Conservation (phyloP, 2,888 invertebrate species). For the Coelinius sp. region DNA sequence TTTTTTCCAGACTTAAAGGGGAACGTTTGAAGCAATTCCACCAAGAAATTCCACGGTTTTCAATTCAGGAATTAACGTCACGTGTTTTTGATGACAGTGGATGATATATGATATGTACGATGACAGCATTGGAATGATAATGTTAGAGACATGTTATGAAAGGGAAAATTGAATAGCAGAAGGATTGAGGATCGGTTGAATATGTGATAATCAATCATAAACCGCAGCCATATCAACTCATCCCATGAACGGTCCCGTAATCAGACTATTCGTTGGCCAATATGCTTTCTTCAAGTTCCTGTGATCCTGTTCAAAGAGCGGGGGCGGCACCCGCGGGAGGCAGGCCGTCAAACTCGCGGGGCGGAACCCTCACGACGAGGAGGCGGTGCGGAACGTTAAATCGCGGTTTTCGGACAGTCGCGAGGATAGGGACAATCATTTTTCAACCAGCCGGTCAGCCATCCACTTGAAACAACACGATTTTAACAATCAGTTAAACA, state of each 20-base stretch:
- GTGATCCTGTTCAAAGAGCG: slow-evolving; percentile 69
- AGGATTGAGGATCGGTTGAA: background rate
- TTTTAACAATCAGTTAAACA: background rate
- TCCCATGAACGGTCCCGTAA: slow-evolving; percentile 24
- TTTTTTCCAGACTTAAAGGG: slow-evolving; percentile 1
- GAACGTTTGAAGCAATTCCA: background rate
- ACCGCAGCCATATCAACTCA: background rate
- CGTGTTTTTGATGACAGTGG: no score
- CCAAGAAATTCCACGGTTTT: no score
- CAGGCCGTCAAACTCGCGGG: slow-evolving; percentile 71
- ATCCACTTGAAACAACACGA: background rate
- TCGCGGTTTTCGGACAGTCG: slow-evolving; percentile 42
- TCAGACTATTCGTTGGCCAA: slow-evolving; percentile 34
- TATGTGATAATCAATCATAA: background rate
- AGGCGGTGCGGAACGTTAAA: slow-evolving; percentile 66
- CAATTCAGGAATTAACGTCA: no score
- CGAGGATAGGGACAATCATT: background rate
- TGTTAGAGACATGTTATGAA: no score
- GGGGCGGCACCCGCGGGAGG: slow-evolving; percentile 72
- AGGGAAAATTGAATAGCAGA: no score
- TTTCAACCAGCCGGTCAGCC: background rate
- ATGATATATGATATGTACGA: no score
- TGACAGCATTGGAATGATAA: no score
- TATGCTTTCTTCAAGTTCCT: slow-evolving; percentile 60
- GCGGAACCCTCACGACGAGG: slow-evolving; percentile 69